Conservation (phyloP, 2,113 vertebrate genomes). For the Bettongia penicillata region DNA sequence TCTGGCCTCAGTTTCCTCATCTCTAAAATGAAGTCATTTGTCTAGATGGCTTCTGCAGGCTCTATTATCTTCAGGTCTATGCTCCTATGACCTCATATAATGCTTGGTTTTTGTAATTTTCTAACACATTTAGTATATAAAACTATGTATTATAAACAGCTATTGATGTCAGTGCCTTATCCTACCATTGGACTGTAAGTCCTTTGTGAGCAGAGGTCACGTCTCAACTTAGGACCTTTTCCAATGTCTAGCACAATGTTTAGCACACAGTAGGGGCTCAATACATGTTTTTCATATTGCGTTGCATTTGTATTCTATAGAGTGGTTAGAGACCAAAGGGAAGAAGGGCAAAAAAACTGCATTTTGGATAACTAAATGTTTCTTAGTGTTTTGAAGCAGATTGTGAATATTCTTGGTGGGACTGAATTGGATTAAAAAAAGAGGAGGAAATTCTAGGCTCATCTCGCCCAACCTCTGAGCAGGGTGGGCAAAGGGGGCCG, state of each 20-base stretch:
- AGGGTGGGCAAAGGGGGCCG: no score
- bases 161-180: background rate
- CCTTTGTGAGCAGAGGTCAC: background rate
- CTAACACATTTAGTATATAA: background rate
- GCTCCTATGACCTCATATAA: background rate
- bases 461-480: accelerated
- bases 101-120: background rate
- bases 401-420: background rate
- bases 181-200: background rate
- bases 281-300: background rate
- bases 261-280: background rate
- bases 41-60: background rate
- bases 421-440: background rate
- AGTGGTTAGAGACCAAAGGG: background rate
- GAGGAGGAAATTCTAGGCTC: background rate
- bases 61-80: background rate
- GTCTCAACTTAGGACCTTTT: background rate
- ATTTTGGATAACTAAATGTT: background rate
- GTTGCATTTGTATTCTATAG: background rate
- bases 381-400: background rate
- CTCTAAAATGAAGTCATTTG: background rate
- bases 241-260: background rate
- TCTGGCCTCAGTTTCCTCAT: background rate
- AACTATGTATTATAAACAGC: background rate
- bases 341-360: background rate